Evolutionary conservation across 2,113 vertebrate species (phyloP).

Genomic region (Brachyistius frenatus): DNA sequence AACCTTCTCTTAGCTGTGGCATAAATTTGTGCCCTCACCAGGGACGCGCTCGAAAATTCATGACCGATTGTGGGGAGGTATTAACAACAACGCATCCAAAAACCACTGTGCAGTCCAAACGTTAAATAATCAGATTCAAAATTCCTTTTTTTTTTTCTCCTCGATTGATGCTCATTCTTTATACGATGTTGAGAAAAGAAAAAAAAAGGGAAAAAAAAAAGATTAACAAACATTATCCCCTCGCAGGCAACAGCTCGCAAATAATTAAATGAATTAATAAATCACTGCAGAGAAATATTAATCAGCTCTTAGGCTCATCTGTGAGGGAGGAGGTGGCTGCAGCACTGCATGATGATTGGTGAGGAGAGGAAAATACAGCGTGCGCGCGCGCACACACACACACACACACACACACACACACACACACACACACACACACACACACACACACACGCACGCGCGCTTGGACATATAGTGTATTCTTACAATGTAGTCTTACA

Average conservation of each 20-base stretch:
- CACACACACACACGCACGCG: slow-evolving; percentile 5
- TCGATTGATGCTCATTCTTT: not conserved
- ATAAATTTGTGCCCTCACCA: slow-evolving; percentile 19
- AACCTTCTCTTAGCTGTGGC: slow-evolving; percentile 9
- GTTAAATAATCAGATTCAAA: slow-evolving; percentile 45
- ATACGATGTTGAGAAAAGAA: slow-evolving; percentile 8
- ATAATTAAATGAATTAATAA: slow-evolving; percentile 71
- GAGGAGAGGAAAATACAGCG: slow-evolving; percentile 1
- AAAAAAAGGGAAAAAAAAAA: slow-evolving; percentile 9
- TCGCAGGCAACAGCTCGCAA: slow-evolving; percentile 48
- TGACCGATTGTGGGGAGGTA: slow-evolving; percentile 13
- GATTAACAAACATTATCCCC: slow-evolving; percentile 45
- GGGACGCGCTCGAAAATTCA: slow-evolving; percentile 12
- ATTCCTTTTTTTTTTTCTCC: not conserved
- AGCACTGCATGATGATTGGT: slow-evolving; percentile 25
- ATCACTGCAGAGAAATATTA: slow-evolving; percentile 70
- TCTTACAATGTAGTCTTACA: slow-evolving; percentile 29
- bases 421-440: slow-evolving; percentile 21
- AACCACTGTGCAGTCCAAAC: slow-evolving; percentile 22
- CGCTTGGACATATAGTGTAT: slow-evolving; percentile 46
- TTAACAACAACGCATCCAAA: slow-evolving; percentile 45
- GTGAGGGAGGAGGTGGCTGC: slow-evolving; percentile 30
- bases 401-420: slow-evolving; percentile 13
- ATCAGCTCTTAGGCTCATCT: slow-evolving; percentile 70
- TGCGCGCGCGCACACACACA: not conserved